Base-by-base conservation (phyloP, 2,113 vertebrate species). In the Jacana jacana region DNA sequence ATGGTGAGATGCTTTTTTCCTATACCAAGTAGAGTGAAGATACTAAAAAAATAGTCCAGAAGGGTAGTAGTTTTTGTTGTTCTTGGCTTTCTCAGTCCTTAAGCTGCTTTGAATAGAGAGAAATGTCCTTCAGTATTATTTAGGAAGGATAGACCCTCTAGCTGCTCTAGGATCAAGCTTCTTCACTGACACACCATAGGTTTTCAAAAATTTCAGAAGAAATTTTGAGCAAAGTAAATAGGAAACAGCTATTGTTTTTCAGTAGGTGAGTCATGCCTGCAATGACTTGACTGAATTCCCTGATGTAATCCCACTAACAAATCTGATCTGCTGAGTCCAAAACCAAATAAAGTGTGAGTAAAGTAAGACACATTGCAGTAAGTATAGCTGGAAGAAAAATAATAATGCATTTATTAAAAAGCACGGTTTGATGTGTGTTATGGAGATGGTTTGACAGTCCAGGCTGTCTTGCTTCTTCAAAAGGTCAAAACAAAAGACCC, bases 1-100 rank as follows among this genome's bases (percentile, higher is more conserved):
- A 98, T 4, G 99, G 99, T 99, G 97, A 99, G 99, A 44, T 79
- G 46, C 39, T 82, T 72, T 35, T 81, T 52, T 33, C 46, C 28
- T 42, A 58, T 11, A 7, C 28, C 8, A 4, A 33, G 8, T 57
- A 49, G 17, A 58, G 13, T 14, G 25, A 37, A 46, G 14, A 25
- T 42, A 22, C 17, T 86, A 33, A 70, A 58, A 58, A 54, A 22
- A 2, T 24, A 39, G 17, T 85, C 10, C 33, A 42, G 44, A 89
- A 69, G 15, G 6, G 11, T 15, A 33, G 19, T 18, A 54, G 15
- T 13, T 64, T 55, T 63, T 61, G 6, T 57, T 81, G 13, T 55
- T 76, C 17, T 93, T 7, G 46, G 27, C 10, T 73, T 91, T 61
- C 57, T 77, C 19, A 5, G 11, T 58, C 51, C 65, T 71, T 14